Evolutionary conservation across 2,888 invertebrate genomes (phyloP), one percentile per base, ranked within the genome.

Genomic region (Microdon myrmicae): DNA sequence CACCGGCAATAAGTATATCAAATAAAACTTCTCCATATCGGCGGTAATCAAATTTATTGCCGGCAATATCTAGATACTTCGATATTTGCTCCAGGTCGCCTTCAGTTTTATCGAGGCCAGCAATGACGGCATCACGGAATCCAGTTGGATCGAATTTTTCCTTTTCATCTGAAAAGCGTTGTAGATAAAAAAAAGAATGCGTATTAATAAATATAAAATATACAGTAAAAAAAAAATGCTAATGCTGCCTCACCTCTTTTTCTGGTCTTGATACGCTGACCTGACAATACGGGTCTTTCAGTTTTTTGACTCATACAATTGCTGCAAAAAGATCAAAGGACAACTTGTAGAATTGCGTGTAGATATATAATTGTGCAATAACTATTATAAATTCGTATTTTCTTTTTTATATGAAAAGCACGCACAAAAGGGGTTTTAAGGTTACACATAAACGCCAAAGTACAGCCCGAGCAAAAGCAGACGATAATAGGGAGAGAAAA

Each of bases 261-360:
- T 90, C 96, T 92, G 93, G 96, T 96, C 94, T 96, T 96, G 89
- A 96, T 96, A 88, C 96, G 95, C 89, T 96, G 96, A 93, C 96
- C 96, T 90, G 95, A 95, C 90, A 96, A 87, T 89, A 95, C 92
- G 90, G 96, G 96, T 93, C 96, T 95, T 94, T 96, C 96, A 89
- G 90, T 92, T 92, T 96, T 96, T 88, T 96, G 96, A 96, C 94
- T 96, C 96, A 96, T 96, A 95, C 94, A 96, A 86, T 88, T 86
- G 88, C 90, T 90, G 84, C 71, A 87, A 86, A 73, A 73, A 80
- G 67, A 80, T 80, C 78, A 59, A 72, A 68, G 60, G 28, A 32
- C n/a, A n/a, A n/a, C n/a, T n/a, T n/a, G n/a, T n/a, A n/a, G n/a
- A n/a, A n/a, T n/a, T n/a, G n/a, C n/a, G n/a, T n/a, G n/a, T n/a